phyloP scores from a whole-genome alignment of 2,888 invertebrate genomes.

The Zygaena filipendulae region DNA sequence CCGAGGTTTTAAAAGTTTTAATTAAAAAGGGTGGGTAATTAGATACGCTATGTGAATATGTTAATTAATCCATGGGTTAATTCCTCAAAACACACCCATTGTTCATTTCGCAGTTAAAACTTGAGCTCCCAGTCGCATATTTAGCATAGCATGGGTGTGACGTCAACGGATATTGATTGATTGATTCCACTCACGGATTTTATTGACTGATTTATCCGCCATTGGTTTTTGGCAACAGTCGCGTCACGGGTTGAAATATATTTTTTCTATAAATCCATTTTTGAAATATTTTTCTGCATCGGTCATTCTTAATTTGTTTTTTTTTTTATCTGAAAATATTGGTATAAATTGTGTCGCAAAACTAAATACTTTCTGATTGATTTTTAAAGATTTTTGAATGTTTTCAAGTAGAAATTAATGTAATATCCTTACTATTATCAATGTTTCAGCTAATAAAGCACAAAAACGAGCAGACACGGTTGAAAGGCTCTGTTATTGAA shows the following conservation, averaged over 20 bases:
- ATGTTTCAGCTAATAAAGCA: constrained; percentile 20
- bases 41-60: constrained; percentile 56
- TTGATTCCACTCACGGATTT: too few relatives aligned
- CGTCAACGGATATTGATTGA: too few relatives aligned
- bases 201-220: too few relatives aligned
- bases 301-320: too few relatives aligned
- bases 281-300: too few relatives aligned
- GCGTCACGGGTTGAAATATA: too few relatives aligned
- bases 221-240: too few relatives aligned
- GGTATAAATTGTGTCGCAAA: constrained; percentile 19
- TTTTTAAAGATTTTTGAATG: too few relatives aligned
- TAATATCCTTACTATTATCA: constrained; percentile 22
- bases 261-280: too few relatives aligned
- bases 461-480: constrained; percentile 28
- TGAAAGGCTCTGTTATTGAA: constrained; percentile 40
- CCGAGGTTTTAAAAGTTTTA: constrained; percentile 45
- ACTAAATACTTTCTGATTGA: too few relatives aligned
- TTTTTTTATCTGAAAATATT: constrained; percentile 25
- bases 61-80: constrained; percentile 62
- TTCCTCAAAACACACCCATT: constrained; percentile 58
- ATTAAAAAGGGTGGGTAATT: constrained; percentile 58
- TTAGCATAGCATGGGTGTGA: too few relatives aligned
- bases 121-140: too few relatives aligned
- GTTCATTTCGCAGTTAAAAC: constrained; percentile 50
- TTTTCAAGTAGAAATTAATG: constrained; percentile 5